Conservation (phyloP, 2,113 vertebrate species). For the Pyxicephalus adspersus region DNA sequence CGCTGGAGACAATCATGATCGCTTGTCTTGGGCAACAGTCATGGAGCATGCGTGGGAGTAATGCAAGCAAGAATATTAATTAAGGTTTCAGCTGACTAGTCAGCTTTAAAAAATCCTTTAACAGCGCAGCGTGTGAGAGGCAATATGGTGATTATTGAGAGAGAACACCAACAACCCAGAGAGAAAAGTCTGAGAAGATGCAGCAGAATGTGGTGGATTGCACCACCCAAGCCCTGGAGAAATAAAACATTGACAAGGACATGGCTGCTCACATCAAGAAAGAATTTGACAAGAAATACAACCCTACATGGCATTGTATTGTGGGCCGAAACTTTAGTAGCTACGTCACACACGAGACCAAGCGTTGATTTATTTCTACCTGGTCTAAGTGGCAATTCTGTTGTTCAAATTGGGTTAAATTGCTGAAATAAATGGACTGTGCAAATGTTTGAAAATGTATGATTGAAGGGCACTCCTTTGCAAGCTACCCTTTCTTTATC, state of each 20-base stretch:
- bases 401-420: slow-evolving; percentile 98
- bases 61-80: no score
- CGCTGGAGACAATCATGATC: no score
- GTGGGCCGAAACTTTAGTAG: slow-evolving; percentile 99
- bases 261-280: slow-evolving; percentile 98
- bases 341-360: slow-evolving; percentile 99
- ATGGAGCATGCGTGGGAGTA: no score
- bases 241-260: slow-evolving; percentile 98
- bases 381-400: slow-evolving; percentile 98
- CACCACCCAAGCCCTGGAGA: slow-evolving; percentile 94
- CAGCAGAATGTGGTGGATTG: slow-evolving; percentile 96
- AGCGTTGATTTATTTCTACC: slow-evolving; percentile 99
- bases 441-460: neutral
- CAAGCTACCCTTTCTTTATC: slow-evolving; percentile 60
- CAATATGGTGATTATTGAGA: no score
- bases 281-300: slow-evolving; percentile 99
- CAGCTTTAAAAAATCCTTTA: no score
- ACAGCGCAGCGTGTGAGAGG: no score
- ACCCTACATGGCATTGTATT: slow-evolving; percentile 99
- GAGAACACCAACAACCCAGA: no score
- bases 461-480: slow-evolving; percentile 64
- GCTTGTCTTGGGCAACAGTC: no score
- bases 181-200: slow-evolving; percentile 88
- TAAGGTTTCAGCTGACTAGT: no score
- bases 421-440: neutral